Percentiles rank a stretch among this genome's conserved stretches.
Evolutionary conservation across 2,113 vertebrate genomes (phyloP).

Genomic region (pig (Sus scrofa)): DNA sequence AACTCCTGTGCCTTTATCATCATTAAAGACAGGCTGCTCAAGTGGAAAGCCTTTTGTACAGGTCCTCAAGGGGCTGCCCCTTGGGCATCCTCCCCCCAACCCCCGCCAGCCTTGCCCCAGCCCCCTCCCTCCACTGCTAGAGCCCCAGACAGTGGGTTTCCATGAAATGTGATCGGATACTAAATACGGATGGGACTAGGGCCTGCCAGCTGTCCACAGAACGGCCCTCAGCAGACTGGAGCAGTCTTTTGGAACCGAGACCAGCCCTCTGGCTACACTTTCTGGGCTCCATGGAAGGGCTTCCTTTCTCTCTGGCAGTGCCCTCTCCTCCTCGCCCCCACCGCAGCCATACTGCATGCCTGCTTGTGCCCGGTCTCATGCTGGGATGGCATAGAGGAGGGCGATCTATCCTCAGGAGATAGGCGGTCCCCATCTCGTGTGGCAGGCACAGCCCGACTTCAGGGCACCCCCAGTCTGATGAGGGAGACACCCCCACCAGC

Average conservation of each 20-base stretch:
- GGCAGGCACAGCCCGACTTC: background rate
- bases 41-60: conserved; percentile 90
- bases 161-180: conserved; percentile 65
- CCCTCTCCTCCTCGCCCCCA: background rate
- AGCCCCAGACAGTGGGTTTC: conserved; percentile 20
- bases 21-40: conserved; percentile 91
- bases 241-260: background rate
- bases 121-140: too few species aligned
- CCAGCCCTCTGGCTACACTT: background rate
- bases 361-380: background rate
- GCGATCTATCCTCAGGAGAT: background rate
- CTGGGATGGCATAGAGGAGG: background rate
- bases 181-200: conserved; percentile 72
- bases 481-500: background rate
- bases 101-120: too few species aligned
- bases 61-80: conserved; percentile 84
- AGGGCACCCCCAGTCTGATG: background rate
- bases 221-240: background rate
- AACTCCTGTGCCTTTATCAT: conserved; percentile 92
- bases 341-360: background rate
- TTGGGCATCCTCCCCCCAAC: conserved; percentile 58
- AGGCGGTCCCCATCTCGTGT: background rate
- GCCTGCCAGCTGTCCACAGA: background rate
- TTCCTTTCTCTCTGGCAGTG: background rate
- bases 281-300: background rate